phyloP scores from a whole-genome alignment of 2,888 invertebrate genomes.

The Drosophila neutralis region DNA sequence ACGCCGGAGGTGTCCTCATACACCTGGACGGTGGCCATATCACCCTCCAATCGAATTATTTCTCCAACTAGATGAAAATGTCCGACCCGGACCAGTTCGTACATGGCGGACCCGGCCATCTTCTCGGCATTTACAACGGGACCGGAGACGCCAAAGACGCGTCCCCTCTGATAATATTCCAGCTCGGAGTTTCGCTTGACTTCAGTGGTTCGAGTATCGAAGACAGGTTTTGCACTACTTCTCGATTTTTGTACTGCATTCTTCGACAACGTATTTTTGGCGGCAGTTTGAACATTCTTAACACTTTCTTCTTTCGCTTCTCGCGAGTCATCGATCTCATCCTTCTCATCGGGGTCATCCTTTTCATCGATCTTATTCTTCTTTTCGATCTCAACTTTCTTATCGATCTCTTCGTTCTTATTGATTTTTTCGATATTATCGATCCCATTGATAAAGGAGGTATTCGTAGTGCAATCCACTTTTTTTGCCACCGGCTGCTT shows the following conservation, averaged over 20 bases:
- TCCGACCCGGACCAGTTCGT: constrained; percentile 99
- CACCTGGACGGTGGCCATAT: constrained; percentile 99
- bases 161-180: constrained; percentile 87
- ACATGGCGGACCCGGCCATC: constrained; percentile 99
- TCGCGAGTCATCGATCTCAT: neutral
- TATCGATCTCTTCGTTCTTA: neutral
- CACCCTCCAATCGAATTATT: constrained; percentile 99
- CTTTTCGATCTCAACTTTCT: neutral
- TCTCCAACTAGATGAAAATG: constrained; percentile 99
- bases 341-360: neutral
- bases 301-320: no score
- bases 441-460: constrained; percentile 34
- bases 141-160: constrained; percentile 99
- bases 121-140: constrained; percentile 99
- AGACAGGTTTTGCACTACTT: neutral
- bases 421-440: neutral
- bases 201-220: neutral
- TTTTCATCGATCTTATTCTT: neutral
- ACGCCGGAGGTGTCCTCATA: constrained; percentile 99
- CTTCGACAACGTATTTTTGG: neutral
- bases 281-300: neutral
- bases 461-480: constrained; percentile 28
- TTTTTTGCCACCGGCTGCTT: neutral
- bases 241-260: neutral
- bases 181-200: neutral